Evolutionary conservation across 2,888 invertebrate species (phyloP), one percentile per base, ranked within the genome.

Genomic region (Rotaria macrura): DNA sequence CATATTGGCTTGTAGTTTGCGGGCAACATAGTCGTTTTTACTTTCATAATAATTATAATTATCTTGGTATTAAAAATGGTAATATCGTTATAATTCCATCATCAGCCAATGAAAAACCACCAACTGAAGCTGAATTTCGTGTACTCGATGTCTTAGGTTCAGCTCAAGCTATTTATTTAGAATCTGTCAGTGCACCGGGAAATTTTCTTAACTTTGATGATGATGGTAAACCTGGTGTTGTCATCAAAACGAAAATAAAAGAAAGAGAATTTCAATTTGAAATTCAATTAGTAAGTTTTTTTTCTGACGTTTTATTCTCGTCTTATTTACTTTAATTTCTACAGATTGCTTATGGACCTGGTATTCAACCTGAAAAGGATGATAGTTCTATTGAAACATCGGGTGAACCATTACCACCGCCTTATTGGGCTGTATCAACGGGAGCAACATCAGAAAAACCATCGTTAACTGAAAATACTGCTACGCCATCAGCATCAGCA

Each of bases 1-100:
- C 40, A 5, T 38, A 79, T 40, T 79, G 40, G 40, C 79, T 79
- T n/a, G 79, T 79, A 25, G 25, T 43, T 79, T 79, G 79, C 9
- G 7, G 25, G 7, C 43, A 38, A 43, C 25, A 79, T 43, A 14
- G n/a, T 79, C 79, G 43, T 10, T 79, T 34, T 43, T 79, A 23
- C 43, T 79, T 79, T n/a, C 79, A 79, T 43, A 79, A 79, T 43
- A 79, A 79, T 79, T 79, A 79, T n/a, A 79, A 79, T n/a, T 79
- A 79, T 79, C 79, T 79, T 43, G 79, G 25, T 1, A 14, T 79
- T 43, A 23, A 25, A 43, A 79, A 79, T 79, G 43, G n/a, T n/a
- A 40, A 79, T 43, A 25, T 43, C 25, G 12, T 25, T 14, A 79
- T 79, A 43, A 43, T 79, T 12, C 79, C 79, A 79, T 79, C 79